Percentiles rank a stretch among this genome's conserved stretches.
Conservation (phyloP, 2,888 invertebrate species). For the Agrochola circellaris region DNA sequence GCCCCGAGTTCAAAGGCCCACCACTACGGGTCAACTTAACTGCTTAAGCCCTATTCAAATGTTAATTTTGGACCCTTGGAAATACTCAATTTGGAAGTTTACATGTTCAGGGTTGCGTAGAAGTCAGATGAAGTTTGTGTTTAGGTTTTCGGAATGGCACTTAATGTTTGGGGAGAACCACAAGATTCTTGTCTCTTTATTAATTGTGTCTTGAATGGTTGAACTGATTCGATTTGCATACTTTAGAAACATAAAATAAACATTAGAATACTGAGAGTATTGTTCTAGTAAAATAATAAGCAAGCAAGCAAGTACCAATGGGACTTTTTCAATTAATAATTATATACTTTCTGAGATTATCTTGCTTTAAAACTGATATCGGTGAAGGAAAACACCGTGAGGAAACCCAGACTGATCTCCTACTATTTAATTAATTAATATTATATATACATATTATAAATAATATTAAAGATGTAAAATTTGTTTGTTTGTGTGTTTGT, state of each 20-base stretch:
- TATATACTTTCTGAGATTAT: no score
- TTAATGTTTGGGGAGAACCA: slow-evolving; percentile 15
- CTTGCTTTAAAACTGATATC: no score
- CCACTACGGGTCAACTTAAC: slow-evolving; percentile 42
- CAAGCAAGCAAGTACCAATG: no score
- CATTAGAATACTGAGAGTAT: neutral
- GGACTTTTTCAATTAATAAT: no score
- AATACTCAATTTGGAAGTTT: slow-evolving; percentile 54
- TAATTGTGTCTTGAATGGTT: slow-evolving; percentile 20
- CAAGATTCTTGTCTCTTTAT: slow-evolving; percentile 15
- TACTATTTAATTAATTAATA: no score
- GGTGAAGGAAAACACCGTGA: no score
- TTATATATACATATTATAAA: no score
- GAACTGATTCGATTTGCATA: neutral
- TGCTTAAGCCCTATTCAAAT: slow-evolving; percentile 58
- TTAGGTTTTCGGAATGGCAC: slow-evolving; percentile 31
- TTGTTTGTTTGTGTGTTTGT: no score
- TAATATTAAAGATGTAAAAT: no score
- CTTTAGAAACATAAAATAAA: neutral
- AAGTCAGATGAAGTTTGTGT: slow-evolving; percentile 40
- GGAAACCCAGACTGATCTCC: no score
- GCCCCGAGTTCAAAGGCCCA: slow-evolving; percentile 50
- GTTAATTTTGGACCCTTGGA: slow-evolving; percentile 58
- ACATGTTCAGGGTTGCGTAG: slow-evolving; percentile 28
- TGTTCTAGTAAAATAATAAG: neutral